Conservation (phyloP, 2,888 invertebrate species). For the Sphinx pinastri region DNA sequence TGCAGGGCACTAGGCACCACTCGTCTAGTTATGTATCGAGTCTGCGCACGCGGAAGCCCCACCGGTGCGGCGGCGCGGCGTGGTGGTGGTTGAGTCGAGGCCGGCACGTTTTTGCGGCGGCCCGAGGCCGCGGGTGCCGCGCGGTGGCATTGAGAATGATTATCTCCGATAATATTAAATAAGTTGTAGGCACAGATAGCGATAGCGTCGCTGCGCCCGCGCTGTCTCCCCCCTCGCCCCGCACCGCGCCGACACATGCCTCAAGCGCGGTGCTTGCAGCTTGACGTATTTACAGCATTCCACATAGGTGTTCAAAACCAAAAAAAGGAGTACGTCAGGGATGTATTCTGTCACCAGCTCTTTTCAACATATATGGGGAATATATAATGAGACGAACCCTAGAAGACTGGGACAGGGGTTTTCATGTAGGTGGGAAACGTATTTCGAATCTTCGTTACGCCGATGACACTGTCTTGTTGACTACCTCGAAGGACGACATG, state of each 20-base stretch:
- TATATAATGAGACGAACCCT: no score
- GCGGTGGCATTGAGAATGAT: conserved; percentile 1
- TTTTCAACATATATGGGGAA: no score
- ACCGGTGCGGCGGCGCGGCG: background rate
- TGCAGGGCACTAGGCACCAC: no score
- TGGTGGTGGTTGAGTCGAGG: background rate
- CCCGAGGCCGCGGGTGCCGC: background rate
- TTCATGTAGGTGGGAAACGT: no score
- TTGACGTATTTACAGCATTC: background rate
- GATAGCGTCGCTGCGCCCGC: background rate
- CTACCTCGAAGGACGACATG: no score
- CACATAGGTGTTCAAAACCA: no score
- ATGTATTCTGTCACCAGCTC: no score
- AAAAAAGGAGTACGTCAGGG: no score
- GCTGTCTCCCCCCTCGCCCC: background rate
- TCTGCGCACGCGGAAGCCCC: background rate
- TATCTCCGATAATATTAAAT: conserved; percentile 7
- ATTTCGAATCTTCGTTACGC: no score
- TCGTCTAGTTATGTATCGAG: background rate
- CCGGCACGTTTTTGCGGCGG: conserved; percentile 9
- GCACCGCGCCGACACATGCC: background rate
- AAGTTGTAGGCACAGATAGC: background rate
- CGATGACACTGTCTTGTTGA: no score
- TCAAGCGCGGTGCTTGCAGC: background rate
- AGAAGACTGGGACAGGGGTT: no score